These are phyloP conservation scores for Penaeus vannamei DNA, from an alignment of 1,140 invertebrate genomes.

Conservation along the genomic window DNA sequence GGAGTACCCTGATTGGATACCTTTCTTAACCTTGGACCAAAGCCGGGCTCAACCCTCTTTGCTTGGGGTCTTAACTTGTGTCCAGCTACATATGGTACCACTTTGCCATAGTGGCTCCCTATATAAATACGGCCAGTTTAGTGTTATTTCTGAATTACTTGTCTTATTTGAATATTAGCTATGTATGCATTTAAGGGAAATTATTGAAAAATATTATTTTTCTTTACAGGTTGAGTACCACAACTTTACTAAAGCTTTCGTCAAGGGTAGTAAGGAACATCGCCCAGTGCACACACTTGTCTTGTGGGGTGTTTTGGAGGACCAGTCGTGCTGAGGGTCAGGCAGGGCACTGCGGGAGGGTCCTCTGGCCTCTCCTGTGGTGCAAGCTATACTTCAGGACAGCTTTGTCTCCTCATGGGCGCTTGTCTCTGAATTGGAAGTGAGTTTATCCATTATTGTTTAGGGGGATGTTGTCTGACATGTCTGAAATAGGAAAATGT, in stretches of 20 bases:
- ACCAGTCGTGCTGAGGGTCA: conserved; percentile 58
- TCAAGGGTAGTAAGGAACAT: neutral
- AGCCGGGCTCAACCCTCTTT: too few species aligned
- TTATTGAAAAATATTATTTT: neutral
- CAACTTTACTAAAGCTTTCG: conserved; percentile 46
- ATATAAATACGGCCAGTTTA: too few species aligned
- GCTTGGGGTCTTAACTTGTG: too few species aligned
- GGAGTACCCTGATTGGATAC: too few species aligned
- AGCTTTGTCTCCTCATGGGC: conserved; percentile 50
- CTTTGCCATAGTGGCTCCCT: too few species aligned
- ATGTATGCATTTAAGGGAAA: neutral
- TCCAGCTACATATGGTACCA: too few species aligned
- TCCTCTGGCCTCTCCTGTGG: conserved; percentile 43
- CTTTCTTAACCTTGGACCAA: too few species aligned
- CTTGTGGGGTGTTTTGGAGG: conserved; percentile 34
- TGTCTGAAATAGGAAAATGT: too few species aligned
- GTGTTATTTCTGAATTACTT: too few species aligned
- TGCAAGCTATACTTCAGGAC: conserved; percentile 28
- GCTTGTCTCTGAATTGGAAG: conserved; percentile 39
- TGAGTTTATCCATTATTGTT: neutral
- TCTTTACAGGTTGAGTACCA: conserved; percentile 43
- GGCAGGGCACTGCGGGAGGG: conserved; percentile 54
- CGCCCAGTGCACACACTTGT: conserved; percentile 36
- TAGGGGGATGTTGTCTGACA: too few species aligned
- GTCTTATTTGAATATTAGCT: too few species aligned